Evolutionary conservation across 2,797 vertebrate species (phyloP), one percentile per base, ranked within the genome.

Genomic region (Trachops cirrhosus): DNA sequence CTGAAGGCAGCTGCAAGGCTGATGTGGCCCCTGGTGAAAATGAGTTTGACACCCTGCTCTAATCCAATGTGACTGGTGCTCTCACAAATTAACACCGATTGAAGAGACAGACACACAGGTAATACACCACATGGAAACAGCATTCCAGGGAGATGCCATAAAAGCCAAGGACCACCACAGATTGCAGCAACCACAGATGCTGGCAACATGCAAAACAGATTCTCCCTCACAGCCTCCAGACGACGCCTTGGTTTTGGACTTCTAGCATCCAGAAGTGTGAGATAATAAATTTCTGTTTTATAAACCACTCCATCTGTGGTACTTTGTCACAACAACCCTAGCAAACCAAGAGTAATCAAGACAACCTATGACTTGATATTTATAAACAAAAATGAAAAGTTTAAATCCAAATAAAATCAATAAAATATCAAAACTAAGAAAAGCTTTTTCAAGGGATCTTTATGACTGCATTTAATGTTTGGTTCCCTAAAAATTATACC

Each of bases 351-450:
- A 67, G 15, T 32, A 41, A 29, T 9, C 26, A 64, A 41, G 44
- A 86, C 15, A 44, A 44, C 22, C 3, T 39, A 41, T 9, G 21
- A 32, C 9, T 77, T 77, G 29, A 64, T 19, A 64, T 68, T 73
- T 89, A 86, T 22, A 87, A 88, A 70, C 32, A 77, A 89, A 88
- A 70, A 59, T 34, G 5, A 12, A 46, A 90, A 59, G 26, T 32
- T 70, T 73, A 90, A 80, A 84, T 46, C 16, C 41, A 52, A 90
- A 67, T 82, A 59, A 91, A 95, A 73, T 77, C n/a, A 39, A n/a
- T 8, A 52, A 39, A 10, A 10, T 68, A 82, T 44, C 14, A 73
- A 67, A 44, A 19, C 52, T 70, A 64, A 68, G 10, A 59, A 71
- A 86, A 82, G 6, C 19, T 34, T 73, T 79, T 79, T 67, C 16